These are phyloP conservation scores for Thalassaphorura encarpata DNA, from an alignment of 1,140 invertebrate species.

Conservation along the genomic window DNA sequence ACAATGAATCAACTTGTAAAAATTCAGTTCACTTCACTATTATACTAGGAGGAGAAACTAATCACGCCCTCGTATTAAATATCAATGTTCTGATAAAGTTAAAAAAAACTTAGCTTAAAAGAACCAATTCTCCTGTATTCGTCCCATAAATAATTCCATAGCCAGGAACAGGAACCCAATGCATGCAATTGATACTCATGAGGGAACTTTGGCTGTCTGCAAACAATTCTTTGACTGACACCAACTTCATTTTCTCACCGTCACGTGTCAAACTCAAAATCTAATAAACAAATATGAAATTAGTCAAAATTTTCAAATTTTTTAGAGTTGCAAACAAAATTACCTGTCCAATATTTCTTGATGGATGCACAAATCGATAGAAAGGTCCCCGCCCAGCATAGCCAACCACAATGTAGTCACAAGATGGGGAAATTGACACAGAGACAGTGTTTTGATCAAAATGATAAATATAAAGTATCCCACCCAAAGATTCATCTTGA, in stretches of 20 bases:
- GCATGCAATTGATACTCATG: constrained; percentile 17
- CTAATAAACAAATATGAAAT: constrained; percentile 6
- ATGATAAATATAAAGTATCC: constrained; percentile 24
- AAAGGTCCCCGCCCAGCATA: constrained; percentile 30
- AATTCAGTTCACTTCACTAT: neutral
- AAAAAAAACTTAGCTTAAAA: constrained; percentile 12
- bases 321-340: neutral
- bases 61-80: neutral
- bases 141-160: constrained; percentile 32
- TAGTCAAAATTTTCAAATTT: neutral
- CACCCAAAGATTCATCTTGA: constrained; percentile 27
- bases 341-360: constrained; percentile 29
- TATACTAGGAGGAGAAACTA: neutral
- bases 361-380: constrained; percentile 31
- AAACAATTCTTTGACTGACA: constrained; percentile 29
- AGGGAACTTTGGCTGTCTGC: constrained; percentile 25
- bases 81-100: neutral
- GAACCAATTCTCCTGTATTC: constrained; percentile 30
- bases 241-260: constrained; percentile 16
- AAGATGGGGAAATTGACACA: constrained; percentile 24
- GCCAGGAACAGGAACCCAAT: constrained; percentile 25
- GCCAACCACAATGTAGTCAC: constrained; percentile 30
- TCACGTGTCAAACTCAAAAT: constrained; percentile 29
- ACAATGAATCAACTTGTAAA: neutral
- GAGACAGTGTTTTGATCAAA: constrained; percentile 26